phyloP scores from a whole-genome alignment of 1,140 invertebrate genomes.

The Helicoverpa zea region DNA sequence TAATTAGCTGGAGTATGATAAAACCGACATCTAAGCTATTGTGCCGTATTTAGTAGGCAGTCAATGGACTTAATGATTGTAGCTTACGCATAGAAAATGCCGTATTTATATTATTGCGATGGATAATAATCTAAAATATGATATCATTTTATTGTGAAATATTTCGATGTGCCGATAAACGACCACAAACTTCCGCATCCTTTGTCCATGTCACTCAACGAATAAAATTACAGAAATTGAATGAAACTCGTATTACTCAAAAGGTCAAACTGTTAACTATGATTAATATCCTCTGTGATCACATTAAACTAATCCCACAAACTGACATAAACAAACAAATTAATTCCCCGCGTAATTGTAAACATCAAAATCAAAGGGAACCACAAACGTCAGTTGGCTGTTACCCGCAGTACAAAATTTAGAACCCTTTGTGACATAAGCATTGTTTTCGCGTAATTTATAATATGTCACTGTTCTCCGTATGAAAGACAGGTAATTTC shows the following conservation, averaged over 20 bases:
- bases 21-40: background rate
- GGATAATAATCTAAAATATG: too few relatives aligned
- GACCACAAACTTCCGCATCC: too few relatives aligned
- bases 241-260: background rate
- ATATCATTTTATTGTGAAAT: too few relatives aligned
- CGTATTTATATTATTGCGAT: too few relatives aligned
- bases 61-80: too few relatives aligned
- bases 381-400: slow-evolving; percentile 33
- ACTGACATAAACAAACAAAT: slow-evolving; percentile 17
- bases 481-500: slow-evolving; percentile 71
- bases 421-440: slow-evolving; percentile 43
- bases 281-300: slow-evolving; percentile 16
- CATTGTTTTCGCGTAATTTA: slow-evolving; percentile 61
- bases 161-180: too few relatives aligned
- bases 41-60: background rate
- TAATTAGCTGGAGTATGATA: background rate
- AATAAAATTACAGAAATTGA: too few relatives aligned
- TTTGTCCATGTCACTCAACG: too few relatives aligned
- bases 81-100: too few relatives aligned
- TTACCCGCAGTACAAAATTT: slow-evolving; percentile 41
- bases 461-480: slow-evolving; percentile 58
- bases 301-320: slow-evolving; percentile 17
- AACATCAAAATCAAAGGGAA: slow-evolving; percentile 42
- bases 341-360: slow-evolving; percentile 22
- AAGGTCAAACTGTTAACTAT: background rate